A percentile compares a stretch with the other conserved stretches of the same genome.
Evolutionary conservation across 2,113 vertebrate genomes (phyloP).

Genomic region (Xiphorhynchus elegans): DNA sequence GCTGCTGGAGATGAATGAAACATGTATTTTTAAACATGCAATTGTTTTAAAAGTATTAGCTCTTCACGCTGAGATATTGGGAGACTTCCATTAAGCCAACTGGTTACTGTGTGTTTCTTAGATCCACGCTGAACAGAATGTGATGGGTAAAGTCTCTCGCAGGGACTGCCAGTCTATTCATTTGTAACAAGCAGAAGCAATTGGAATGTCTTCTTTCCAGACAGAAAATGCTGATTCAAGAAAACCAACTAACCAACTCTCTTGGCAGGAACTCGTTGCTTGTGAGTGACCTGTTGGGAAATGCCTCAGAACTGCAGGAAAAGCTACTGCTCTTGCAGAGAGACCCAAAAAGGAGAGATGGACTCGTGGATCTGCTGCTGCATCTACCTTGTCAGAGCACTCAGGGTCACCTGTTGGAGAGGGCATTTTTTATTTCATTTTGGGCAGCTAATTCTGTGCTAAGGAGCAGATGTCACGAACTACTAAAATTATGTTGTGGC

Average conservation of each 20-base stretch:
- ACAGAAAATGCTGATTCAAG: slow-evolving; percentile 9
- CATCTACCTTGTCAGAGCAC: background rate
- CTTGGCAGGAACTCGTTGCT: background rate
- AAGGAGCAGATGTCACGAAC: background rate
- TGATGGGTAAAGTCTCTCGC: background rate
- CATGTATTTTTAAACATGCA: slow-evolving; percentile 23
- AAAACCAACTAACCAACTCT: background rate
- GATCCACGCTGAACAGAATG: background rate
- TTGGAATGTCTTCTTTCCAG: background rate
- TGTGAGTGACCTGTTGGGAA: background rate
- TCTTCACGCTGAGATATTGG: background rate
- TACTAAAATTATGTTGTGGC: background rate
- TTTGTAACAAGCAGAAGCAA: accelerated
- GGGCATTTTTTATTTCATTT: background rate
- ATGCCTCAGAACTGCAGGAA: background rate
- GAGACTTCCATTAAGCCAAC: background rate
- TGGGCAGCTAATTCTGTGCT: accelerated
- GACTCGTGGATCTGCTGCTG: background rate
- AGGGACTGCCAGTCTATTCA: background rate
- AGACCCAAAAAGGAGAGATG: background rate
- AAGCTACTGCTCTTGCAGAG: background rate
- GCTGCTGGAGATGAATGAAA: background rate
- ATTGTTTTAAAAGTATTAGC: background rate
- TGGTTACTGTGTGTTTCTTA: background rate
- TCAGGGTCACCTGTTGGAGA: accelerated